These are phyloP conservation scores for Orientallactaga bullata DNA, from an alignment of 2,113 vertebrate species.

Conservation along the genomic window DNA sequence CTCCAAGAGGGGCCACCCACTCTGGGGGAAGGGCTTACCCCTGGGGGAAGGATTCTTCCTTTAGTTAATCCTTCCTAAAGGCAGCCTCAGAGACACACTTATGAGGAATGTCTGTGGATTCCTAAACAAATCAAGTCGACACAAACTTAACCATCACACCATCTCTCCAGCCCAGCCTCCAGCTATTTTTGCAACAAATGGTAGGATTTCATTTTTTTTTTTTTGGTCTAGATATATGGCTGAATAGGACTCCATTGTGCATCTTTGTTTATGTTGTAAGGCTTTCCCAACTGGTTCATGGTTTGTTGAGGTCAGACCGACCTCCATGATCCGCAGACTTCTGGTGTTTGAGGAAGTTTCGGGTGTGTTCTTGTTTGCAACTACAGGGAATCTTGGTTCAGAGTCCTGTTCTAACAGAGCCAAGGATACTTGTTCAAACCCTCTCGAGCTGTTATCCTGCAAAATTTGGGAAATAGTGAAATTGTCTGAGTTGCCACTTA, in stretches of 20 bases:
- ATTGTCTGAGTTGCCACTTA: background rate
- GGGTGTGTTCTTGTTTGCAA: background rate
- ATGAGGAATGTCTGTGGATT: no score
- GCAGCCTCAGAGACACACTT: no score
- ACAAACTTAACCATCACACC: no score
- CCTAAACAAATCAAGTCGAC: no score
- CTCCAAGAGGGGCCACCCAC: no score
- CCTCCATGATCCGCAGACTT: background rate
- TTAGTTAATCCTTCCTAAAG: no score
- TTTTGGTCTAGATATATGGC: background rate
- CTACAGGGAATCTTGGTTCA: background rate
- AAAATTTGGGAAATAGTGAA: background rate
- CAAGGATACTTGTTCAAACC: background rate
- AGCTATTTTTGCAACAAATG: background rate
- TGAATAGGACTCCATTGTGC: background rate
- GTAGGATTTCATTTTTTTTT: background rate
- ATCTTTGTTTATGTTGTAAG: background rate
- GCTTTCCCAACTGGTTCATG: background rate
- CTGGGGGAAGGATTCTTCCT: no score
- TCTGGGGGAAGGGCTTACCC: no score
- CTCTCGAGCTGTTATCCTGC: conserved; percentile 15
- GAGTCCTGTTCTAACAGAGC: background rate
- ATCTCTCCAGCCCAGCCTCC: no score
- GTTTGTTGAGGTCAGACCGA: background rate
- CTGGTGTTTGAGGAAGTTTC: background rate